These are phyloP conservation scores for Sciurus carolinensis DNA, from an alignment of 2,797 vertebrate species.

Conservation along the genomic window DNA sequence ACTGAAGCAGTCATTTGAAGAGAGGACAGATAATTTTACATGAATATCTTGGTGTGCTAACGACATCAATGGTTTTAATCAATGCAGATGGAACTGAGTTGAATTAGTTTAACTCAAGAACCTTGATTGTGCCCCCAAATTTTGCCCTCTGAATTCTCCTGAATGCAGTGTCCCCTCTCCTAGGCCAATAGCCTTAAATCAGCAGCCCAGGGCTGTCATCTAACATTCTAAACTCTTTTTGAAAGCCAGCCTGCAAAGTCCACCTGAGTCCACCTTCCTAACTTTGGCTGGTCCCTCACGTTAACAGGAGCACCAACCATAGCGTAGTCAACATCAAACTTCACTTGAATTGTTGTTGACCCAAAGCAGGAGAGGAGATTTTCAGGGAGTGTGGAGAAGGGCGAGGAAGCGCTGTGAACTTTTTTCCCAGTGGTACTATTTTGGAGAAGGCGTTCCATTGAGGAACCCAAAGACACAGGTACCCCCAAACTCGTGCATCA, in stretches of 20 bases:
- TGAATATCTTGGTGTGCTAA: background rate
- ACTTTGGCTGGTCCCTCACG: background rate
- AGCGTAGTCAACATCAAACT: background rate
- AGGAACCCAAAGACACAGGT: background rate
- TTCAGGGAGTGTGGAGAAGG: background rate
- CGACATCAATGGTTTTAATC: background rate
- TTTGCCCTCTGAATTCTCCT: conserved; percentile 28
- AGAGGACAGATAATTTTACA: background rate
- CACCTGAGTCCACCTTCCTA: background rate
- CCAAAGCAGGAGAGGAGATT: background rate
- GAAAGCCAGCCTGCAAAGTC: background rate
- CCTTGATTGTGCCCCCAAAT: background rate
- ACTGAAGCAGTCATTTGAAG: background rate
- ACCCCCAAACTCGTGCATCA: background rate
- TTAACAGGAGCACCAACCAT: background rate
- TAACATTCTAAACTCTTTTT: background rate
- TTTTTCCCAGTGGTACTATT: background rate
- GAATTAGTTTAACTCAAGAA: conserved; percentile 19
- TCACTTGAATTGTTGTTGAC: background rate
- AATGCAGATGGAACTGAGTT: background rate
- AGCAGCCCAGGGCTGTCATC: background rate
- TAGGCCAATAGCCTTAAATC: background rate
- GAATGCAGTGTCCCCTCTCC: background rate
- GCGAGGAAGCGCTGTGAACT: too few relatives aligned
- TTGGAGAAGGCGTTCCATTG: background rate